A percentile compares a stretch with the other conserved stretches of the same genome.
Conservation (phyloP, 2,113 vertebrate species). For the Alectura lathami region DNA sequence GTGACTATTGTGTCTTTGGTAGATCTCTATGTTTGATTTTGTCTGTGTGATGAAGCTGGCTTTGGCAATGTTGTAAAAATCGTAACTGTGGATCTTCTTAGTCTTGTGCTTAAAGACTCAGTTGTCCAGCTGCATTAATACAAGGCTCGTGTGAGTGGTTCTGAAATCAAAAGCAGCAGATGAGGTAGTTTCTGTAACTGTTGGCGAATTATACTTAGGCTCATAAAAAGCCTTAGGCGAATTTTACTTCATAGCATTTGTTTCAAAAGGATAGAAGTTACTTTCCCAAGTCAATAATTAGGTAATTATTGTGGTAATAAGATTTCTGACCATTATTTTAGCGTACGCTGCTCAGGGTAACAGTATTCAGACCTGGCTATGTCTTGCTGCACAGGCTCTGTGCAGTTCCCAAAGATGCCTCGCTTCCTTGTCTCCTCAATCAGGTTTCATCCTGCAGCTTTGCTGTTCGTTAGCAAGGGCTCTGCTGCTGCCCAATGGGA, state of each 20-base stretch:
- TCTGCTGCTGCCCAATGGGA: neutral
- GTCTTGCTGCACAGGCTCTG: neutral
- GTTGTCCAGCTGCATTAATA: neutral
- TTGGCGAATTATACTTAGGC: neutral
- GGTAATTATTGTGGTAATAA: neutral
- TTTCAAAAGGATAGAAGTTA: neutral
- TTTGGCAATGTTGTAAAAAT: neutral
- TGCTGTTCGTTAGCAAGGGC: neutral
- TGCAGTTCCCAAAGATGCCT: neutral
- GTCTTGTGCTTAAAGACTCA: neutral
- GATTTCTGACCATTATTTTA: conserved; percentile 37
- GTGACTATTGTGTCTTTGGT: neutral
- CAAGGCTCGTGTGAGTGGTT: neutral
- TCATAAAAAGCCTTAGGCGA: neutral
- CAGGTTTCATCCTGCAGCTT: neutral
- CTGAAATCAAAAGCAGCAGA: neutral
- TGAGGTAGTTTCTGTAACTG: neutral
- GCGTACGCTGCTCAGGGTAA: neutral
- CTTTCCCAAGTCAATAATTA: conserved; percentile 15
- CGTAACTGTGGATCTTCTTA: neutral
- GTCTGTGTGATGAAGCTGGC: neutral
- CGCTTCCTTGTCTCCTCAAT: neutral
- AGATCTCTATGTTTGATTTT: neutral
- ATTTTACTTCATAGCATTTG: neutral
- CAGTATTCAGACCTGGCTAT: neutral